Evolutionary conservation across 2,797 vertebrate genomes (phyloP), one percentile per base, ranked within the genome.

Genomic region (Garrulus glandarius): DNA sequence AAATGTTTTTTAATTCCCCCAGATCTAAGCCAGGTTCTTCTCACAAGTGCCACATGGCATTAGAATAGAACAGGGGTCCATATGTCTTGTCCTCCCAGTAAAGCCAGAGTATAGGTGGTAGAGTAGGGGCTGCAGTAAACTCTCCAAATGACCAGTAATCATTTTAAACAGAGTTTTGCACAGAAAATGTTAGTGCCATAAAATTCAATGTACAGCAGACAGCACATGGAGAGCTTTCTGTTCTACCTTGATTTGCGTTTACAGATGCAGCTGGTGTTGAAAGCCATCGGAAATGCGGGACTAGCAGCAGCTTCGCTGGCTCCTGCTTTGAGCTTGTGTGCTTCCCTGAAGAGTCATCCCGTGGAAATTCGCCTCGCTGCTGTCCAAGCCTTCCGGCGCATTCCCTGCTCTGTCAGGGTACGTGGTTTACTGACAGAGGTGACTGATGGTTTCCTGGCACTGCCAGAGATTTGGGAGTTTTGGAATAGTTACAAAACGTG

Each of bases 281-380:
- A 99, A 97, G 98, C 98, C 14, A 94, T 99, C 32, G 98, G 98
- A 65, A 99, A 99, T 5, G 96, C 98, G 0, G 99, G 99, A 3
- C 84, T 98, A 50, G 98, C 97, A 10, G 98, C 98, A 12, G 26
- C 88, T 4, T 37, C 87, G 2, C 96, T 99, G 43, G 91, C 96
- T 47, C 97, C 98, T 10, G 75, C 95, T 18, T 47, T 99, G 56
- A 97, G 94, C 43, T 56, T 27, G 10, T 99, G 98, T 41, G 97
- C 97, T 10, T 92, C 98, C 44, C 87, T 94, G 68, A 89, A 32
- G 47, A 97, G 97, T 16, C 69, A 95, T 29, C 91, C 96, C 0
- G 11, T 94, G 3, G 97, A 98, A 88, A 97, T 98, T 53, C 97
- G 98, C 64, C 97, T 99, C 3, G 98, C 98, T 21, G 98, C 98